Evolutionary conservation across 1,140 invertebrate genomes (phyloP).

Genomic region (Caenorhabditis briggsae): DNA sequence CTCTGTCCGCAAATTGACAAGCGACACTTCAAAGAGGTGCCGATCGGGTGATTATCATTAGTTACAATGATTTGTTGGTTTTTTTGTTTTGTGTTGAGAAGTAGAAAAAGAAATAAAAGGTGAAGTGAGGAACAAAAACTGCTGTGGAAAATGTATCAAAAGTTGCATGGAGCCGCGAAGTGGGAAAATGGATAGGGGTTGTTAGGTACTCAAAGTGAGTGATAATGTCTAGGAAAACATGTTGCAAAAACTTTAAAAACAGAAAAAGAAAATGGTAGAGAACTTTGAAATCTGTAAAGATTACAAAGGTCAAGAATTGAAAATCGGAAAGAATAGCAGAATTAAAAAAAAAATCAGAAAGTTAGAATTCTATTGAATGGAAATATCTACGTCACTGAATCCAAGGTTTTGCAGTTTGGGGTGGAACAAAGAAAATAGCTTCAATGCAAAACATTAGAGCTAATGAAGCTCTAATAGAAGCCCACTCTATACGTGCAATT

Average conservation of each 20-base stretch:
- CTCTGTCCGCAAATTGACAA: conserved; percentile 5
- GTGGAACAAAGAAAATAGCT: too few species aligned
- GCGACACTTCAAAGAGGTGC: conserved; percentile 49
- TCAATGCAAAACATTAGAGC: too few species aligned
- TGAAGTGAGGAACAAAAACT: conserved; percentile 2
- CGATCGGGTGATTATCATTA: conserved; percentile 22
- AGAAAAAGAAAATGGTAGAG: background rate
- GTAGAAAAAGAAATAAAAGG: background rate
- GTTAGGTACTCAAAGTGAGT: background rate
- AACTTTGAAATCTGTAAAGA: too few species aligned
- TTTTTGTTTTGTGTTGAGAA: background rate
- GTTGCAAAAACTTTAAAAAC: background rate
- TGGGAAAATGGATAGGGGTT: background rate
- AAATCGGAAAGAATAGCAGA: too few species aligned
- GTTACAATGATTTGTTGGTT: background rate
- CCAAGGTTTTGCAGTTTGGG: too few species aligned
- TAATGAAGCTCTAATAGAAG: too few species aligned
- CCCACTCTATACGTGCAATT: too few species aligned
- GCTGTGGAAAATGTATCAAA: background rate
- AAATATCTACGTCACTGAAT: too few species aligned
- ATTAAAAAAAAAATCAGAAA: too few species aligned
- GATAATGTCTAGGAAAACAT: too few species aligned
- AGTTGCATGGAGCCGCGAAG: background rate
- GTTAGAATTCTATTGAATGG: too few species aligned
- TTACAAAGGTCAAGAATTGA: too few species aligned